These are phyloP conservation scores for Parazoanthus atlanticus DNA, from an alignment of 92 coral and sea anemone species.

Conservation along the genomic window DNA sequence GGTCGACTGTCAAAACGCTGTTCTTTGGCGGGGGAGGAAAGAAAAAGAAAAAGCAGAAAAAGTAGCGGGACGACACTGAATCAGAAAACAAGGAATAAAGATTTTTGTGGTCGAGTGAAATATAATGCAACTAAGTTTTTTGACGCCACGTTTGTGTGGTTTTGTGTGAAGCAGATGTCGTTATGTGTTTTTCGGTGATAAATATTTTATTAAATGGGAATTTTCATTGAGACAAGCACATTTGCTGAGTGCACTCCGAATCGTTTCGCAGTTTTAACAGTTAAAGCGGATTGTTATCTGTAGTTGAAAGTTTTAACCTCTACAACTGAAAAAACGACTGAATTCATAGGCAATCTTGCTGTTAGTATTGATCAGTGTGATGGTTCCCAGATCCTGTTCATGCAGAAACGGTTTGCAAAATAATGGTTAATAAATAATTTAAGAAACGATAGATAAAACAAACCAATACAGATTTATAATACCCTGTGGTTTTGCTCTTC, in stretches of 20 bases:
- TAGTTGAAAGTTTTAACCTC: neutral
- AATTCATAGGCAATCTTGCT: neutral
- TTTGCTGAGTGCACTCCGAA: neutral
- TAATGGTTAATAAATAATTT: neutral
- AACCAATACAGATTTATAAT: neutral
- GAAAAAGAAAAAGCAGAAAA: conserved; percentile 39
- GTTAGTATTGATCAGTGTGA: neutral
- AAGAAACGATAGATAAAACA: conserved; percentile 7
- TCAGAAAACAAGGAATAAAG: neutral
- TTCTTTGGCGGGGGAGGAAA: conserved; percentile 40
- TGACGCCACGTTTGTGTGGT: neutral
- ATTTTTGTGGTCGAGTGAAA: neutral
- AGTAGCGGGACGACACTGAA: neutral
- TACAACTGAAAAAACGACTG: neutral
- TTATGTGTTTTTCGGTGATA: neutral
- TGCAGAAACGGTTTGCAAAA: conserved; percentile 3
- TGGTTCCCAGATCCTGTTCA: neutral
- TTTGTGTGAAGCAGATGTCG: neutral
- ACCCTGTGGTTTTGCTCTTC: neutral
- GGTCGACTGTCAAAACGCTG: conserved; percentile 19
- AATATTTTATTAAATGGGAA: conserved; percentile 7
- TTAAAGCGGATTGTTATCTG: neutral
- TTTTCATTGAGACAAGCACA: neutral
- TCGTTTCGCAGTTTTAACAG: neutral
- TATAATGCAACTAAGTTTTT: neutral